phyloP scores from a whole-genome alignment of 2,888 invertebrate genomes.

The Cactoblastis cactorum region DNA sequence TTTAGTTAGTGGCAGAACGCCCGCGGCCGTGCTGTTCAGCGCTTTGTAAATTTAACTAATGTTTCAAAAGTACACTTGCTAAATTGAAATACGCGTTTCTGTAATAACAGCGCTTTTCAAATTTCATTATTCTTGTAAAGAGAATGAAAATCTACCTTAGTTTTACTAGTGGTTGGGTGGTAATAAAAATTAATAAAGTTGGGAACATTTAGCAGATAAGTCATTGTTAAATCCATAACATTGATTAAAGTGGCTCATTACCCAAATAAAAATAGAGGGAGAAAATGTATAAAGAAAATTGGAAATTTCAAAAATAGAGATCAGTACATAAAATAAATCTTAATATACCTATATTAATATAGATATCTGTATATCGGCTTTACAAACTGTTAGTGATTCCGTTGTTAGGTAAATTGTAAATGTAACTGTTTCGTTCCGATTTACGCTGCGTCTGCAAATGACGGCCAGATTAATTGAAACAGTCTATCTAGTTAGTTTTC shows the following conservation, averaged over 20 bases:
- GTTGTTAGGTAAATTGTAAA: background rate
- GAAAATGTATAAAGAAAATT: too few relatives aligned
- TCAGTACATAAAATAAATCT: too few relatives aligned
- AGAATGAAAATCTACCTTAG: background rate
- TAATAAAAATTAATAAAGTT: too few relatives aligned
- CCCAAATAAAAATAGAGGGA: too few relatives aligned
- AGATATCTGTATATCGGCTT: too few relatives aligned
- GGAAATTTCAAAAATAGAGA: too few relatives aligned
- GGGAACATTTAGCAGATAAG: too few relatives aligned
- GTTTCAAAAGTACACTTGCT: slow-evolving; percentile 60
- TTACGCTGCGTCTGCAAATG: background rate
- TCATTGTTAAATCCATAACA: too few relatives aligned
- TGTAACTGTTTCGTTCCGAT: background rate
- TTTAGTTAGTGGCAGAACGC: slow-evolving; percentile 41
- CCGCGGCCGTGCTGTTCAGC: slow-evolving; percentile 54
- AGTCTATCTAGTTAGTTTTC: background rate
- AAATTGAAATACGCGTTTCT: slow-evolving; percentile 73
- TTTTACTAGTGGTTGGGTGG: background rate
- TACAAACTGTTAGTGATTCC: background rate
- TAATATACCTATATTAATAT: too few relatives aligned
- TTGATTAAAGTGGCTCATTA: too few relatives aligned
- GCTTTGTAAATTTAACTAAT: slow-evolving; percentile 69
- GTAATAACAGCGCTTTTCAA: slow-evolving; percentile 32
- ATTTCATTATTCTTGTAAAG: background rate
- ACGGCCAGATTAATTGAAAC: slow-evolving; percentile 7